Base-by-base conservation (phyloP, 2,113 vertebrate genomes). In the Dromiciops gliroides region DNA sequence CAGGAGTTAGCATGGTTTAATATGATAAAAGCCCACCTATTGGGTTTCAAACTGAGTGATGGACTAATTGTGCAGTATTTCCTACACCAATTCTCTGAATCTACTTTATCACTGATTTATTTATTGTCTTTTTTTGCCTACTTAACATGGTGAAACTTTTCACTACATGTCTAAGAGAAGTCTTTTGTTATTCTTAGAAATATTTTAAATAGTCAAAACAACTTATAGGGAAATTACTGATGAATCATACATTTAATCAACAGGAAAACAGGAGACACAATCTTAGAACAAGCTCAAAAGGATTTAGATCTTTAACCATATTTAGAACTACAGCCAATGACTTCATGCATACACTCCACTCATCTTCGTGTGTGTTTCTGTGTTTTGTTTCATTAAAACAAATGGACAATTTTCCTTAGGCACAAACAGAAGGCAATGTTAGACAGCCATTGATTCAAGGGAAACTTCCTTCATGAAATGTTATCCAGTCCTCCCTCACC, bases 171-270 rank as follows among this genome's bases (percentile, higher is more conserved):
- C 93, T 94, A 90, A 90, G 89, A 93, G 95, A 94, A 96, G 88
- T 96, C 51, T 91, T 51, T 60, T 94, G 60, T 60, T 89, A 83
- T 83, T 83, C 51, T 95, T 88, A 93, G 91, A 97, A 96, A n/a
- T 92, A 47, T 93, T 96, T 97, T 94, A 97, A 89, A 90, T 75
- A 90, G 92, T 95, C 90, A 97, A 95, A 96, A 96, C 89, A 89
- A 9, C 48, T 89, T 89, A 89, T 60, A 94, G 48, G n/a, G 93
- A 90, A 93, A 96, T 92, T 92, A 83, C 92, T 89, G 37, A 50
- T 97, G 96, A 97, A 44, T 97, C 97, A 97, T 50, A 14, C 48
- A 94, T 53, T 97, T 97, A 96, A 96, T 97, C 95, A 98, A 44
- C 91, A 48, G 2, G 75, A 89, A 89, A 92, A 88, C 60, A 49